Base-by-base conservation (phyloP, 2,888 invertebrate genomes). In the Leptodirus hochenwartii region DNA sequence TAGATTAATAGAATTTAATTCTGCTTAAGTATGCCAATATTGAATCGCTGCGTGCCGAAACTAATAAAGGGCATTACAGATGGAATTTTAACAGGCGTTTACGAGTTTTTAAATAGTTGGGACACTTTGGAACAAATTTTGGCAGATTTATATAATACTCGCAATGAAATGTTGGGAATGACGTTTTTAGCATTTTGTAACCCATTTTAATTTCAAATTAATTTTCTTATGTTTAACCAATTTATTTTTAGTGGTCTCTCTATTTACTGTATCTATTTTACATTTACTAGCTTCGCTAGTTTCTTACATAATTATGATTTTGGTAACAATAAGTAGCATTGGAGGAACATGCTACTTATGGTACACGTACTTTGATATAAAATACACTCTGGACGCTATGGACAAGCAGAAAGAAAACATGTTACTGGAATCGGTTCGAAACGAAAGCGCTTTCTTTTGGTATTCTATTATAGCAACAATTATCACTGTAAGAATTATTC, bases 21-120 rank as follows among this genome's bases (percentile, higher is more conserved):
- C n/a, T n/a, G n/a, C n/a, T n/a, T 35, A 48, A 74, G 87, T 44
- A 62, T 64, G 32, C 71, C 85, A 3, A 65, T 93, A 16, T 56
- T 91, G 32, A 84, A 88, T 52, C 69, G 91, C 34, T 93, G 93
- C 54, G 70, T 91, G 41, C 91, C 91, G 4, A 67, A 66, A 44
- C 61, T 69, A 24, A 63, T 77, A 5, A 65, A 68, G 39, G 73
- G 77, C 31, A 55, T 74, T 6, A 64, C 72, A 1, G 58, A 62
- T 22, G 62, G 66, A 39, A 61, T 77, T 15, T 61, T 75, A 34
- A 63, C 61, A 27, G 75, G 79, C 49, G 67, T 88, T 41, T 84
- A 85, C 54, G 72, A 70, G 4, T 61, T 81, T 43, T 62, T 91
- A 25, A 88, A 91, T 49, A 78, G 76, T 42, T 84, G 87, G 76